These are phyloP conservation scores for Philereme vetulata DNA, from an alignment of 2,888 invertebrate genomes.

Conservation along the genomic window DNA sequence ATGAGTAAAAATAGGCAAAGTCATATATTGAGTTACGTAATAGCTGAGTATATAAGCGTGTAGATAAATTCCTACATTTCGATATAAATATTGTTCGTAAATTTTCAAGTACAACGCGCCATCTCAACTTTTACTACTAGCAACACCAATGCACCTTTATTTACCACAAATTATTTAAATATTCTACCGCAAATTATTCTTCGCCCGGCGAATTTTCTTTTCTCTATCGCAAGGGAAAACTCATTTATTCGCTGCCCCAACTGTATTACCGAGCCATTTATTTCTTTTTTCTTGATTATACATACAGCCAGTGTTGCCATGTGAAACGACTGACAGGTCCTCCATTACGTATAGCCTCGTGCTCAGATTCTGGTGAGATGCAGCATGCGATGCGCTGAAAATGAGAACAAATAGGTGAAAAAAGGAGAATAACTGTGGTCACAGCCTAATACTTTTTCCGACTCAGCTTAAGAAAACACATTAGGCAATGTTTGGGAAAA, in stretches of 20 bases:
- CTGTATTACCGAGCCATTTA: too few species aligned
- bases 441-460: too few species aligned
- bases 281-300: slow-evolving; percentile 63
- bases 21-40: background rate
- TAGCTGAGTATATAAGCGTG: too few species aligned
- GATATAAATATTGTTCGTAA: background rate
- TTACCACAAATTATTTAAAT: background rate
- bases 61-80: background rate
- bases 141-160: background rate
- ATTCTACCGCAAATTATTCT: background rate
- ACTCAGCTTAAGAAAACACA: too few species aligned
- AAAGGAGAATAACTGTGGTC: too few species aligned
- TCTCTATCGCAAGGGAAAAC: background rate
- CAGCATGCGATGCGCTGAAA: slow-evolving; percentile 85
- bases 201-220: background rate
- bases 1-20: background rate
- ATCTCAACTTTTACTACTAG: slow-evolving; percentile 10
- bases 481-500: too few species aligned
- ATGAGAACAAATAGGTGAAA: background rate
- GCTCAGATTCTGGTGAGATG: slow-evolving; percentile 87
- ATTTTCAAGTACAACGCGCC: slow-evolving; percentile 1
- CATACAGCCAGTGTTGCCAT: slow-evolving; percentile 87
- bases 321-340: slow-evolving; percentile 85
- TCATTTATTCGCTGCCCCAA: too few species aligned
- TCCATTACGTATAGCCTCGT: slow-evolving; percentile 85